Evolutionary conservation across 2,888 invertebrate species (phyloP).

Genomic region (Erpobdella octoculata): DNA sequence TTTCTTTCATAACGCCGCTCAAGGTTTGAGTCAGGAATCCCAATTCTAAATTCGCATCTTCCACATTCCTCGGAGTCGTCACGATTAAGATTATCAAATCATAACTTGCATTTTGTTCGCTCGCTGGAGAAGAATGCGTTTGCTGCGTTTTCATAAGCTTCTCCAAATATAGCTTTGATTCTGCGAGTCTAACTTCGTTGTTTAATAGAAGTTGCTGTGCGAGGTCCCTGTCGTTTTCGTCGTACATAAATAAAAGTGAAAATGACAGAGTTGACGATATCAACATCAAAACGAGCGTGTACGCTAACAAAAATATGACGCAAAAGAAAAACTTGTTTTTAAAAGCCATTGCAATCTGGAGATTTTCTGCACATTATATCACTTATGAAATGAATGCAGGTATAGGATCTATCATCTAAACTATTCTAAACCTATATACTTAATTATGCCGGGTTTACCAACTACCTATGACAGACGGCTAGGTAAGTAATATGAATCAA

Average conservation of each 20-base stretch:
- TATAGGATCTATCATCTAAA: too few species aligned
- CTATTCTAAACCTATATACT: too few species aligned
- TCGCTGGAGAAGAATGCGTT: neutral
- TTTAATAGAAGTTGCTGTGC: neutral
- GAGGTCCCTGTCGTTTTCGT: neutral
- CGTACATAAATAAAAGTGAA: neutral
- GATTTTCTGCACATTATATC: too few species aligned
- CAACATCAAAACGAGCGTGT: too few species aligned
- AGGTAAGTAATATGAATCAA: too few species aligned
- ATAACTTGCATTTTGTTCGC: neutral
- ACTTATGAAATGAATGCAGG: too few species aligned
- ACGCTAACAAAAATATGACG: too few species aligned
- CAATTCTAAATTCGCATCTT: neutral
- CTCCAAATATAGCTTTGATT: neutral
- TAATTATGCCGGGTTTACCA: too few species aligned
- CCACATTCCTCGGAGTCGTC: neutral
- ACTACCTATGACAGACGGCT: too few species aligned
- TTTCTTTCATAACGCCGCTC: neutral
- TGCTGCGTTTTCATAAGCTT: too few species aligned
- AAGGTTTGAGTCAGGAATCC: neutral
- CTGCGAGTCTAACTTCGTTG: neutral
- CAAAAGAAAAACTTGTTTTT: too few species aligned
- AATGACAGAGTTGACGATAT: neutral
- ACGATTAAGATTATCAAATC: conserved; percentile 2
- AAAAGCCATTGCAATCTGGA: too few species aligned